phyloP scores from a whole-genome alignment of 2,797 vertebrate species.

The Hipposideros larvatus region DNA sequence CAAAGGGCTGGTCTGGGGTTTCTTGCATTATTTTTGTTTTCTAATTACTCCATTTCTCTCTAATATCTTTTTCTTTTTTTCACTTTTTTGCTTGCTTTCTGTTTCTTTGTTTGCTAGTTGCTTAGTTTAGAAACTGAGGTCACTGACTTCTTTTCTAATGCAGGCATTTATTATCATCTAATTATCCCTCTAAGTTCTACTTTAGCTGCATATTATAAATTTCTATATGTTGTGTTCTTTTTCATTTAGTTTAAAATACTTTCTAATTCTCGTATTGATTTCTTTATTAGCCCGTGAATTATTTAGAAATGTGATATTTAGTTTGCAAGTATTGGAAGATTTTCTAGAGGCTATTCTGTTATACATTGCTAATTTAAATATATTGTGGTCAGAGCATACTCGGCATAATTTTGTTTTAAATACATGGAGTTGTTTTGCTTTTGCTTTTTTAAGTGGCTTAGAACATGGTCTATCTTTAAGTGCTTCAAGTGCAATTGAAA shows the following conservation, averaged over 20 bases:
- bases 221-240: not conserved
- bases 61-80: not conserved
- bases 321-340: not conserved
- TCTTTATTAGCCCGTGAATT: not conserved
- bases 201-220: not conserved
- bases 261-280: not conserved
- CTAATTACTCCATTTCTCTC: not conserved
- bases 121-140: not conserved
- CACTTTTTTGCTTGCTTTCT: not conserved
- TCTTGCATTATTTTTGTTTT: not conserved
- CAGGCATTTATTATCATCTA: not conserved
- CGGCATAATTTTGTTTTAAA: not conserved
- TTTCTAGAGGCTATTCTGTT: not conserved
- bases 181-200: not conserved
- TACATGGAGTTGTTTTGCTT: not conserved
- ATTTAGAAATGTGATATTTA: not conserved
- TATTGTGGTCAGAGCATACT: not conserved
- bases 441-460: not conserved
- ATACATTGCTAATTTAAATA: not conserved
- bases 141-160: not conserved
- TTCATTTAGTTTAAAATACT: not conserved
- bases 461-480: not conserved
- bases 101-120: not conserved
- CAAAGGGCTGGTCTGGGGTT: not conserved
- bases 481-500: not conserved